Base-by-base conservation (phyloP, 2,888 invertebrate species). In the Drosophila tripunctata region DNA sequence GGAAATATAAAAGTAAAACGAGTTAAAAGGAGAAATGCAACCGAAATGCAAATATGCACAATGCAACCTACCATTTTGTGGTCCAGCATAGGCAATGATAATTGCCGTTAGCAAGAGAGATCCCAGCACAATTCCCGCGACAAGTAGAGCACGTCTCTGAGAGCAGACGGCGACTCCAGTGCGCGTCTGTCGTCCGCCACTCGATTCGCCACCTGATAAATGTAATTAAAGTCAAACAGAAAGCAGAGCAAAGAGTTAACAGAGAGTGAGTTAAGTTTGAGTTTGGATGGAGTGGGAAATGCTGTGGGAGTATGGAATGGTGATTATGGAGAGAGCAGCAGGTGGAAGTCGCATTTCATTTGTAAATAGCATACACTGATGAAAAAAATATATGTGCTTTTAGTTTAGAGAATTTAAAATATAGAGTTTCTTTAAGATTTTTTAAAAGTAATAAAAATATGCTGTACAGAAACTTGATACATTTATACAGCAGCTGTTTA, bases 31-130 rank as follows among this genome's bases (percentile, higher is more conserved):
- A 69, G 44, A 21, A 71, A 43, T 47, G 61, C 68, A 77, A 72
- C 66, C 79, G 61, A 51, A 67, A 71, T 52, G 67, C 67, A 80
- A 71, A 68, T 70, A 57, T 65, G 68, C 63, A 65, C 73, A 77
- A 62, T 69, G 72, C 75, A 87, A 91, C 92, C 92, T 91, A 96
- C 96, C 96, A 89, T 95, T 94, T 91, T 96, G 95, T 57, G 97
- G 97, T 75, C 97, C 95, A 52, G 97, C 97, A 90, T 97, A 97
- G 57, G 98, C 97, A 67, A 97, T 96, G 73, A 98, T 94, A 71
- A 98, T 93, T 36, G 98, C 96, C 56, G 96, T 95, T 78, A 95
- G 93, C 90, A 97, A 95, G 84, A 97, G 94, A 27, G 96, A 94
- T 4, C 95, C 94, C 89, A 97, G 94, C 31, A 97, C 95, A 62